A percentile compares a stretch with the other conserved stretches of the same genome.
Conservation (phyloP, 2,113 vertebrate genomes). For the Pimephales promelas region DNA sequence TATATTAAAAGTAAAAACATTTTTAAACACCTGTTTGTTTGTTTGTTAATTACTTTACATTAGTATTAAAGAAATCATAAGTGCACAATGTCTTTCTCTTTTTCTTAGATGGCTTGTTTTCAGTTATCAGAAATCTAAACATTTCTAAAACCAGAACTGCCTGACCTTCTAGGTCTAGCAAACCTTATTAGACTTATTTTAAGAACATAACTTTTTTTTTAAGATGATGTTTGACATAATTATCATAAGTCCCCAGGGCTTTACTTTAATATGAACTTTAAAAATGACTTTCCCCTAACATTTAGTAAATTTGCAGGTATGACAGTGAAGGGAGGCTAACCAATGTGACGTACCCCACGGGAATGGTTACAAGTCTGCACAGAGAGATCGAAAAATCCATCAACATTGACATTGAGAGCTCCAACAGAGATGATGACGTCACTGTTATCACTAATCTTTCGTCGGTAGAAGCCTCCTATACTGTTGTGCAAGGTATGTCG, state of each 20-base stretch:
- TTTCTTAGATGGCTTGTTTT: neutral
- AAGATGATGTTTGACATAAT: neutral
- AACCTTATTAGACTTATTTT: neutral
- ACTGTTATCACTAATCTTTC: constrained; percentile 98
- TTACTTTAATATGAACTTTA: neutral
- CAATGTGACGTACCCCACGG: constrained; percentile 96
- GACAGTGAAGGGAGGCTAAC: constrained; percentile 97
- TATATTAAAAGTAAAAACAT: too few relatives aligned
- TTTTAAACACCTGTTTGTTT: too few relatives aligned
- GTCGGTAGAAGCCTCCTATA: constrained; percentile 96
- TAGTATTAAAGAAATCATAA: neutral
- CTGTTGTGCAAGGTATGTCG: constrained; percentile 92
- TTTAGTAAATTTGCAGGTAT: constrained; percentile 77
- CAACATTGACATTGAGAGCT: constrained; percentile 98
- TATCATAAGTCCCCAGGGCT: neutral
- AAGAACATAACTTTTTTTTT: neutral
- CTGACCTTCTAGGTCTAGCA: neutral
- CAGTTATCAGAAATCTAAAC: neutral
- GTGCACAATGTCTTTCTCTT: neutral
- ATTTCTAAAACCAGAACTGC: neutral
- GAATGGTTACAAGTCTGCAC: constrained; percentile 96
- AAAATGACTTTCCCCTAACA: neutral
- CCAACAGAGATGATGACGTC: constrained; percentile 95
- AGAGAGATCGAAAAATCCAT: constrained; percentile 98
- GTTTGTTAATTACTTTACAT: neutral